phyloP scores from a whole-genome alignment of 2,113 vertebrate species.

The Perca flavescens region DNA sequence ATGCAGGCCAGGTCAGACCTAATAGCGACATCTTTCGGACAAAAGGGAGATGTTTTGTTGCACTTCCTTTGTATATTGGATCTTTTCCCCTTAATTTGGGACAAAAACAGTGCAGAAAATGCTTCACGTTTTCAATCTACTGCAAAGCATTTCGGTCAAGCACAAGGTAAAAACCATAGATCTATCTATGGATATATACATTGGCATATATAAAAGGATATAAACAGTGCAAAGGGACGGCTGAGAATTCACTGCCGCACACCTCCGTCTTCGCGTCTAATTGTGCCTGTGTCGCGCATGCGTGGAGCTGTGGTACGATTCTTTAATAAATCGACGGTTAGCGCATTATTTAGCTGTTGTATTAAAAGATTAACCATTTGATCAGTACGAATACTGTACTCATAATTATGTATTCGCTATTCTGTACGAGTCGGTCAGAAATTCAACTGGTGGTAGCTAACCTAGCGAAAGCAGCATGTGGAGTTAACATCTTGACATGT shows the following conservation, averaged over 20 bases:
- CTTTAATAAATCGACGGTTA: accelerated
- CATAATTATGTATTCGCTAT: accelerated
- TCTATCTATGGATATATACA: no score
- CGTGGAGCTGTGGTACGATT: not conserved
- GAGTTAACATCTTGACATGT: constrained; percentile 1
- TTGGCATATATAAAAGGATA: no score
- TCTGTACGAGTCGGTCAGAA: accelerated
- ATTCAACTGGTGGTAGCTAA: not conserved
- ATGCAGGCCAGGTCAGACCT: not conserved
- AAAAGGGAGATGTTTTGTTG: not conserved
- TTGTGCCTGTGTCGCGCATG: not conserved
- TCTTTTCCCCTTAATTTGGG: not conserved
- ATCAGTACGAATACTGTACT: accelerated
- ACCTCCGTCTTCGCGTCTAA: constrained; percentile 1
- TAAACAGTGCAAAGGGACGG: no score
- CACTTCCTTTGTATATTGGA: not conserved
- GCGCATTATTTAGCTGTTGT: accelerated
- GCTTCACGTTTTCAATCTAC: not conserved
- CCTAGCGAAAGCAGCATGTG: not conserved
- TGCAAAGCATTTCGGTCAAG: not conserved
- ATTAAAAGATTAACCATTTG: accelerated
- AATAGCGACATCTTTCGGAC: constrained; percentile 12
- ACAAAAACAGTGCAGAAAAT: no score
- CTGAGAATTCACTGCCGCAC: not conserved
- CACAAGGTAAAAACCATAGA: not conserved